These are phyloP conservation scores for Thermophis baileyi DNA, from an alignment of 2,113 vertebrate genomes.

Conservation along the genomic window DNA sequence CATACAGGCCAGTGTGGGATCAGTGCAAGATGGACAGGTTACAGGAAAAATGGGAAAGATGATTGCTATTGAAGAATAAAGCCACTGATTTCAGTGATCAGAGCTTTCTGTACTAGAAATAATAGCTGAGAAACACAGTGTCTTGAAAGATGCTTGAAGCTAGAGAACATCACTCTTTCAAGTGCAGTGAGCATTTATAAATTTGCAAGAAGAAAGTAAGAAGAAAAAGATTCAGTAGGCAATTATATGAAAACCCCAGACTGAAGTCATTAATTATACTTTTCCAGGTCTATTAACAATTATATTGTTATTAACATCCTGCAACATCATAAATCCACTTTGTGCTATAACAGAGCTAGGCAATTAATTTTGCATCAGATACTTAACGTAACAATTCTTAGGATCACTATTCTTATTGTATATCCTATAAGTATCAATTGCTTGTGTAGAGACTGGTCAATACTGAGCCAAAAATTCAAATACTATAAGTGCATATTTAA, in stretches of 20 bases:
- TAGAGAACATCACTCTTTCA: not conserved
- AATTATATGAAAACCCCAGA: not conserved
- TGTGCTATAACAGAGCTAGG: not conserved
- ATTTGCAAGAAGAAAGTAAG: not conserved
- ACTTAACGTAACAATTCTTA: not conserved
- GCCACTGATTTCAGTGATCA: not conserved
- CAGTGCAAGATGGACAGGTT: not conserved
- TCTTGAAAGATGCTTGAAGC: not conserved
- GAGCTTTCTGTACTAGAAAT: not conserved
- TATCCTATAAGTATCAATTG: not conserved
- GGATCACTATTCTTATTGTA: not conserved
- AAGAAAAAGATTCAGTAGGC: not conserved
- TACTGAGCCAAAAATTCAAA: not conserved
- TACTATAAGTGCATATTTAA: not conserved
- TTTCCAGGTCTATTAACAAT: not conserved
- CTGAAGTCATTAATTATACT: not conserved
- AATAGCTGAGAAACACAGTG: not conserved
- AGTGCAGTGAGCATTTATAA: not conserved
- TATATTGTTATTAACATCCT: not conserved
- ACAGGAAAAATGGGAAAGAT: not conserved
- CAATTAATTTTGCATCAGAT: not conserved
- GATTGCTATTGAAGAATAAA: not conserved
- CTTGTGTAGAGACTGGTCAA: not conserved
- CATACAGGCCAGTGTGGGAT: not conserved
- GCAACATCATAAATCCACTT: not conserved